Base-by-base conservation (phyloP, 2,888 invertebrate species). In the Ypsolopha sequella region DNA sequence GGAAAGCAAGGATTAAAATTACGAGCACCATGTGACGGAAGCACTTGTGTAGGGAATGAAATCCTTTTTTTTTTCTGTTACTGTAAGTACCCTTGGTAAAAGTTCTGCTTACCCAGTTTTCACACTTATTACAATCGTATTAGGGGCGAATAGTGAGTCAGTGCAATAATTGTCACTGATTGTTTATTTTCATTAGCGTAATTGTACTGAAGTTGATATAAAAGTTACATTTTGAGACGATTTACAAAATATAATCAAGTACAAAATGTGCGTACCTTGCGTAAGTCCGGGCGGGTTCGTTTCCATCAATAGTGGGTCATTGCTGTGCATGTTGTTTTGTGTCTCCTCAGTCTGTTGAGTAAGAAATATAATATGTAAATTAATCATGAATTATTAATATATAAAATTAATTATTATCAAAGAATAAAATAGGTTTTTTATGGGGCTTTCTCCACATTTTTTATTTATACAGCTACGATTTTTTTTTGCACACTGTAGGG, bases 281-380 rank as follows among this genome's bases (percentile, higher is more conserved):
- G 75, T 61, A 54, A 82, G 61, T 4, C 68, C 71, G 6, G 71
- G 60, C 0, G 71, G 53, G 38, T 73, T 68, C 6, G 65, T 62
- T 2, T 81, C 80, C 57, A 82, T 68, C 1, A 62, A 55, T 8
- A 82, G 54, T 0, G 70, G 65, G 41, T 80, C 78, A 13, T 50
- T 41, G 39, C 39, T 48, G 41, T 50, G 41, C 38, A 80, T 69
- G 53, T 72, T 76, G 24, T 68, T 73, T 38, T 79, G 76, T 1
- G 65, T 59, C 39, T 81, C 80, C 1, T 67, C 56, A 6, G 74
- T 61, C 80, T 82, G 73, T 7, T 63, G 67, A 50, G 44, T 52
- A 44, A 24, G 2, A 24, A 24, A 24, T 24, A 24, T 24, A 24
- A 24, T 4, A 24, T 24, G 24, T 24, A 24, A 24, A 24, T 24